phyloP scores from a whole-genome alignment of 30 jellyfish, hydroid and myxozoan species.

The Cassiopea xamachana region DNA sequence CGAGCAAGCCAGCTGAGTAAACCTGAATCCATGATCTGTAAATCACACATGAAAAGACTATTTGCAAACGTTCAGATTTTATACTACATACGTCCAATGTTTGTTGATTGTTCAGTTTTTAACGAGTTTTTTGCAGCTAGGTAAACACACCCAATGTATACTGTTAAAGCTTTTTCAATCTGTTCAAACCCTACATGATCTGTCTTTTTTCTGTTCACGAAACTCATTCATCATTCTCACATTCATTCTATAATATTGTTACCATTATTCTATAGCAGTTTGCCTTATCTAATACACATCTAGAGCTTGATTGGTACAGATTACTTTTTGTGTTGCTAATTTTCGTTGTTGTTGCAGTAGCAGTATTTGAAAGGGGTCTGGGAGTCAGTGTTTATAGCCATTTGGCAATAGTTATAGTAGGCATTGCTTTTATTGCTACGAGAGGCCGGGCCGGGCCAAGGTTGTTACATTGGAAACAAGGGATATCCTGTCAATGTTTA shows the following conservation, averaged over 20 bases:
- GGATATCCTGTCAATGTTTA: no score
- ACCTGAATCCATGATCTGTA: neutral
- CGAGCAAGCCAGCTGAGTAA: slow-evolving; percentile 30
- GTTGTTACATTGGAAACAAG: no score
- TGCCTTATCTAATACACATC: neutral
- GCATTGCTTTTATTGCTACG: no score
- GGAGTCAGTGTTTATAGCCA: no score
- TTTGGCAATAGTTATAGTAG: no score
- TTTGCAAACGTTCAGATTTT: slow-evolving; percentile 24
- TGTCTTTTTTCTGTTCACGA: neutral
- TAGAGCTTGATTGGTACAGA: no score
- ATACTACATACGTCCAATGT: slow-evolving; percentile 4
- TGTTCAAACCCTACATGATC: neutral
- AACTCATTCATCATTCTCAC: neutral
- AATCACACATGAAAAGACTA: slow-evolving; percentile 19
- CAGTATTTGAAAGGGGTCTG: no score
- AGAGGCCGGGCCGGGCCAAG: no score
- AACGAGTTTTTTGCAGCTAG: slow-evolving; percentile 36
- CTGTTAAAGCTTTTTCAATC: slow-evolving; percentile 14
- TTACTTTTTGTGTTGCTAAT: no score
- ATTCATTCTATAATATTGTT: neutral
- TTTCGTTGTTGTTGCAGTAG: no score
- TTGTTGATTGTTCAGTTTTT: slow-evolving; percentile 13
- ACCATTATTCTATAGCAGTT: neutral
- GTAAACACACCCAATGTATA: slow-evolving; percentile 19